Conservation (phyloP, 2,113 vertebrate species). For the Burhinus oedicnemus region DNA sequence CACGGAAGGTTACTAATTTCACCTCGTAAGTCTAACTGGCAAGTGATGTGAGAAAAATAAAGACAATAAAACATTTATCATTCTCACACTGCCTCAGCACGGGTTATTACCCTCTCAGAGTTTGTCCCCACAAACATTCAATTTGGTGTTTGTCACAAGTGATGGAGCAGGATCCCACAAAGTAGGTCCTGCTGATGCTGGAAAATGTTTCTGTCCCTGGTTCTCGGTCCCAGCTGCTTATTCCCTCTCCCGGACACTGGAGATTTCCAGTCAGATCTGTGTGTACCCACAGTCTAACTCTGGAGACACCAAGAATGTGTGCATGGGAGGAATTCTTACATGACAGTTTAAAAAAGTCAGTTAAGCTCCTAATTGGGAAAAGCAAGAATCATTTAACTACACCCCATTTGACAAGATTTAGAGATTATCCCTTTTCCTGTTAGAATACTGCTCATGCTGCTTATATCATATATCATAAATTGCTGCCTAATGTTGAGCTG, state of each 20-base stretch:
- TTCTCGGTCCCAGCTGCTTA: neutral
- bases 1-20: slow-evolving; percentile 33
- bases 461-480: slow-evolving; percentile 26
- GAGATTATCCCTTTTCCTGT: neutral
- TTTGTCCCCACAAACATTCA: slow-evolving; percentile 52
- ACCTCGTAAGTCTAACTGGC: slow-evolving; percentile 43
- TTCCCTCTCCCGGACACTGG: neutral
- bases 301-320: neutral
- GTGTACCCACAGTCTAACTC: neutral
- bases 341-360: neutral
- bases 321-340: neutral
- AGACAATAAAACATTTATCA: slow-evolving; percentile 61
- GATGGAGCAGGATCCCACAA: slow-evolving; percentile 39
- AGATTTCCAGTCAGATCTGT: neutral
- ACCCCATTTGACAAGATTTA: neutral
- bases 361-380: neutral
- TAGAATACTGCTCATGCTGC: neutral
- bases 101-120: slow-evolving; percentile 48
- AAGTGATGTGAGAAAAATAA: slow-evolving; percentile 57
- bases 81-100: neutral
- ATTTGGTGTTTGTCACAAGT: slow-evolving; percentile 48
- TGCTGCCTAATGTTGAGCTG: neutral
- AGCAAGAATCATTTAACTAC: neutral
- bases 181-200: neutral
- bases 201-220: neutral